A percentile compares a stretch with the other conserved stretches of the same genome.
Evolutionary conservation across 1,140 invertebrate genomes (phyloP).

Genomic region (Brachionus sp.): DNA sequence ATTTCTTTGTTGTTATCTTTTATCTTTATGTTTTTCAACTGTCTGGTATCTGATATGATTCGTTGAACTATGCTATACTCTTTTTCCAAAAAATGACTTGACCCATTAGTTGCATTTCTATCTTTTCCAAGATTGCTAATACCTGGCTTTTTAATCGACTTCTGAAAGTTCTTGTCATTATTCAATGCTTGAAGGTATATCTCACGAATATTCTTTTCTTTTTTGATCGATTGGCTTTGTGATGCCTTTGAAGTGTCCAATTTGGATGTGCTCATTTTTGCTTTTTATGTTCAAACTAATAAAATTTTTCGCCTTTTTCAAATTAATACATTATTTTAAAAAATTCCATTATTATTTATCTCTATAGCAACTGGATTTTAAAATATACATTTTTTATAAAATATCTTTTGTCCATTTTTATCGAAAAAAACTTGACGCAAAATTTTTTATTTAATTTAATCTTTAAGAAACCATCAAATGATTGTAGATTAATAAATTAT

Average conservation of each 20-base stretch:
- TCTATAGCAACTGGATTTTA: not conserved
- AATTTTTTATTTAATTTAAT: not conserved
- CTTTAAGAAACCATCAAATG: no score
- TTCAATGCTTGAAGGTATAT: slow-evolving; percentile 32
- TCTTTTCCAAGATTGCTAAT: slow-evolving; percentile 13
- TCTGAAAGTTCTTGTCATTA: not conserved
- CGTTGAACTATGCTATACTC: slow-evolving; percentile 42
- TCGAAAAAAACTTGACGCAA: not conserved
- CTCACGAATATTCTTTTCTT: slow-evolving; percentile 20
- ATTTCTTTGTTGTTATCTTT: not conserved
- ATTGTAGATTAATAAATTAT: not conserved
- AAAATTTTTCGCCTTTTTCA: not conserved
- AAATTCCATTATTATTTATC: not conserved
- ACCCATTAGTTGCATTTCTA: not conserved
- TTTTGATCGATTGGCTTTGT: not conserved
- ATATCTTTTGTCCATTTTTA: not conserved
- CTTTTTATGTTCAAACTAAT: not conserved
- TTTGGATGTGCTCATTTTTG: not conserved
- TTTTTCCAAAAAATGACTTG: slow-evolving; percentile 32
- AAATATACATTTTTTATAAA: not conserved
- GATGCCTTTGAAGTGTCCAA: slow-evolving; percentile 3
- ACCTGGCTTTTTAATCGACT: not conserved
- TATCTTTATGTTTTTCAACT: not conserved
- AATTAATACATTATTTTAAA: not conserved
- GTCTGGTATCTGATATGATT: slow-evolving; percentile 29